Conservation (phyloP, 2,888 invertebrate genomes). For the Drosophila anomalata region DNA sequence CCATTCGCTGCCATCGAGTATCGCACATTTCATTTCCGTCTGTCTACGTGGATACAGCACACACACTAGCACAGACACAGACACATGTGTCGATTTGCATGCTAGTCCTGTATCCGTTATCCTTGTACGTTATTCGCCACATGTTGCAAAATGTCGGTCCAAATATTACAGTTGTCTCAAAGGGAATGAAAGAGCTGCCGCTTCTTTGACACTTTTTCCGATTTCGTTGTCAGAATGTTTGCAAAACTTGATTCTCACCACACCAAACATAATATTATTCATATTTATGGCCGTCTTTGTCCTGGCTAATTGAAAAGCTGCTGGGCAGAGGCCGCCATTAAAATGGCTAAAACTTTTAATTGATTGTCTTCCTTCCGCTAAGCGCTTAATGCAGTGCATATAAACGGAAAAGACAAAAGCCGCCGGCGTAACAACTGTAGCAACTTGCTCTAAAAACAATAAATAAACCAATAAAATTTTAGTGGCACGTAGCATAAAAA, state of each 20-base stretch:
- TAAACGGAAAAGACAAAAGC: conserved; percentile 21
- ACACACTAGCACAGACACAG: conserved; percentile 12
- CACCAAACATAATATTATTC: neutral
- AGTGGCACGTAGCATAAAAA: conserved; percentile 61
- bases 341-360: conserved; percentile 61
- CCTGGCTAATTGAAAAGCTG: conserved; percentile 4
- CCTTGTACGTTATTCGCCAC: conserved; percentile 18
- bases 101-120: conserved; percentile 17
- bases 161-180: conserved; percentile 35
- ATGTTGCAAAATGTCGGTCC: conserved; percentile 22
- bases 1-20: conserved; percentile 35
- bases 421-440: conserved; percentile 38
- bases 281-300: neutral
- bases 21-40: conserved; percentile 65
- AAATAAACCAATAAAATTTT: conserved; percentile 71
- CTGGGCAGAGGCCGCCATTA: conserved; percentile 30
- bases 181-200: conserved; percentile 5
- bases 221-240: conserved; percentile 31
- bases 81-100: conserved; percentile 52
- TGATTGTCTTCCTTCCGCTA: conserved; percentile 53
- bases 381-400: conserved; percentile 44
- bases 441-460: conserved; percentile 62
- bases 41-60: conserved; percentile 31
- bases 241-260: neutral
- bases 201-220: conserved; percentile 22